Percentiles rank a stretch among this genome's conserved stretches.
phyloP scores from a whole-genome alignment of 64 coral and sea anemone species.

The Astreopora myriophthalma region DNA sequence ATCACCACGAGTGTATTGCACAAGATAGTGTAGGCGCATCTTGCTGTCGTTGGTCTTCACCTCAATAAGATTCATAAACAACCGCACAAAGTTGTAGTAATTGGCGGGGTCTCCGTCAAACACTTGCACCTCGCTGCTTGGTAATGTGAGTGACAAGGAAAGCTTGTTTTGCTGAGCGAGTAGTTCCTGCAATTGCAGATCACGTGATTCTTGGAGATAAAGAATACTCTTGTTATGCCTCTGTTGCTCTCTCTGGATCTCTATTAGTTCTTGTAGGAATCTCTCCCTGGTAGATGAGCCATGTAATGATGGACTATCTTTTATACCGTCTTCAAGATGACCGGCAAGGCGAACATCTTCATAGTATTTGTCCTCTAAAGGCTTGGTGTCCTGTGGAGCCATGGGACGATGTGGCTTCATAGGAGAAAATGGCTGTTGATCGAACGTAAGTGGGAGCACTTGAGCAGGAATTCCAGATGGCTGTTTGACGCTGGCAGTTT shows the following conservation, averaged over 20 bases:
- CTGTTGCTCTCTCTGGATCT: not conserved
- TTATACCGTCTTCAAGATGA: not conserved
- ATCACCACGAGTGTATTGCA: slow-evolving; percentile 71
- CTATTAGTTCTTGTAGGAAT: not conserved
- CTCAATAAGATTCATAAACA: slow-evolving; percentile 57
- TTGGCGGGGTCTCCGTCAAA: slow-evolving; percentile 31
- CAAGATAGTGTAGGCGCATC: slow-evolving; percentile 65
- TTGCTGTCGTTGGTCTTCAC: slow-evolving; percentile 54
- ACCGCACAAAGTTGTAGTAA: slow-evolving; percentile 54
- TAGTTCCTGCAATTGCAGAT: slow-evolving; percentile 4
- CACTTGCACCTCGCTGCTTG: slow-evolving; percentile 36
- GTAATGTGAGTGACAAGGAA: slow-evolving; percentile 21
- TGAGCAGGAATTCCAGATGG: not conserved
- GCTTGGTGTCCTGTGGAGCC: not conserved
- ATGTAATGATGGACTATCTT: not conserved
- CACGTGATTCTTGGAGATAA: not conserved
- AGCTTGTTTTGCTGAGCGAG: slow-evolving; percentile 38
- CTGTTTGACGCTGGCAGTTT: not conserved
- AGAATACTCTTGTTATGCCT: not conserved
- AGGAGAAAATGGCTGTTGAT: not conserved
- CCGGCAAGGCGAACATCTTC: not conserved
- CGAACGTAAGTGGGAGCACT: not conserved
- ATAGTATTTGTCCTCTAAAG: not conserved
- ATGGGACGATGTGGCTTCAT: not conserved
- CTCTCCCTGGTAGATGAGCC: not conserved